Percentiles rank a stretch among this genome's conserved stretches.
Evolutionary conservation across 2,888 invertebrate species (phyloP).

Genomic region (Sthenelais limicola): DNA sequence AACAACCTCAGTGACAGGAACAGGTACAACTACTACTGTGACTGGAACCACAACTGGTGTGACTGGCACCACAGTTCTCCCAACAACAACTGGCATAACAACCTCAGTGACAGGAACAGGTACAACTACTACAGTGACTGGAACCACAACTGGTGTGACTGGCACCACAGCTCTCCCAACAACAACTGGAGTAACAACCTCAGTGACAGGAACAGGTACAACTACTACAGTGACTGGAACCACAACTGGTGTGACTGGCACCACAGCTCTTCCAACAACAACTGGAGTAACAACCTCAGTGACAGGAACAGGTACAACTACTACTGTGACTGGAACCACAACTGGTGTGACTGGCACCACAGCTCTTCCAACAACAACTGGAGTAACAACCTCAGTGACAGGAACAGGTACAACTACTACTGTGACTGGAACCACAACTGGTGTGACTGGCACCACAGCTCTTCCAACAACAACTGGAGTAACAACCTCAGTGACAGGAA

Average conservation of each 20-base stretch:
- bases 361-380: no score
- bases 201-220: background rate
- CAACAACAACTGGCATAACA: background rate
- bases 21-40: background rate
- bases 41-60: background rate
- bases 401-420: background rate
- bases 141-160: background rate
- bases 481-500: background rate
- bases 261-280: no score
- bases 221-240: background rate
- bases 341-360: no score
- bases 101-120: background rate
- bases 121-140: no score
- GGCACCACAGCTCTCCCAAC: background rate
- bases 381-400: no score
- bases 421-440: background rate
- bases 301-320: no score
- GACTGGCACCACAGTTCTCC: background rate
- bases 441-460: background rate
- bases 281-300: no score
- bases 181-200: background rate
- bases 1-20: background rate
- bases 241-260: no score
- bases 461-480: background rate
- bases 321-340: no score